Evolutionary conservation across 2,888 invertebrate genomes (phyloP).

Genomic region (Neria commutata): DNA sequence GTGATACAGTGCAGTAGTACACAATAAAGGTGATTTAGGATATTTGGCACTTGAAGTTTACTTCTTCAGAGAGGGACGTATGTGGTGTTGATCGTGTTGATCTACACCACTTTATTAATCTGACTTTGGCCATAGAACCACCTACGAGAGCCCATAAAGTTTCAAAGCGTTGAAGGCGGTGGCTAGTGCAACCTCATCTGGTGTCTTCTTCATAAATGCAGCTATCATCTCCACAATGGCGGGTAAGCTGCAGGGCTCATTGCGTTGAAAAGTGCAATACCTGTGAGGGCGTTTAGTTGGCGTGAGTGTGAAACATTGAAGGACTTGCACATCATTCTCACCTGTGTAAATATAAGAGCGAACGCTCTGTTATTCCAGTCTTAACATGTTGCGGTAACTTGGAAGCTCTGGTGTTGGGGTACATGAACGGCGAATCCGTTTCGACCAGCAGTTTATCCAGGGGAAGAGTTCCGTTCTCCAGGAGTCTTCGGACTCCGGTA

Average conservation of each 20-base stretch:
- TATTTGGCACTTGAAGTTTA: conserved; percentile 4
- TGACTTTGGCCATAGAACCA: no score
- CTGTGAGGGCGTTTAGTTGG: conserved; percentile 62
- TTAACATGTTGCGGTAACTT: conserved; percentile 88
- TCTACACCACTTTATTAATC: background rate
- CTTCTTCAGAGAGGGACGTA: no score
- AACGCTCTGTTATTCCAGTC: conserved; percentile 85
- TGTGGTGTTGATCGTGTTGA: conserved; percentile 15
- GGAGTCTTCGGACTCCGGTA: conserved; percentile 81
- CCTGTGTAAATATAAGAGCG: conserved; percentile 62
- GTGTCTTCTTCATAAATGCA: conserved; percentile 84
- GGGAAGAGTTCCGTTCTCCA: conserved; percentile 81
- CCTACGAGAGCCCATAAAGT: conserved; percentile 83
- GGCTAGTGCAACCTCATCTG: conserved; percentile 88
- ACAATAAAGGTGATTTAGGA: no score
- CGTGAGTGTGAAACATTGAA: conserved; percentile 1
- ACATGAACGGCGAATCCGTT: conserved; percentile 96
- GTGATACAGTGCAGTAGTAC: no score
- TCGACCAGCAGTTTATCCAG: conserved; percentile 86
- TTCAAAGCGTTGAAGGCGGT: conserved; percentile 92
- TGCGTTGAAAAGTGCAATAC: conserved; percentile 94
- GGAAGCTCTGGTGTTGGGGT: conserved; percentile 91
- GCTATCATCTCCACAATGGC: conserved; percentile 93
- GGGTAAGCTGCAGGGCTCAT: conserved; percentile 93
- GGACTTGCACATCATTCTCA: conserved; percentile 23